phyloP scores from a whole-genome alignment of 1,140 invertebrate species.

The Halesus radiatus region DNA sequence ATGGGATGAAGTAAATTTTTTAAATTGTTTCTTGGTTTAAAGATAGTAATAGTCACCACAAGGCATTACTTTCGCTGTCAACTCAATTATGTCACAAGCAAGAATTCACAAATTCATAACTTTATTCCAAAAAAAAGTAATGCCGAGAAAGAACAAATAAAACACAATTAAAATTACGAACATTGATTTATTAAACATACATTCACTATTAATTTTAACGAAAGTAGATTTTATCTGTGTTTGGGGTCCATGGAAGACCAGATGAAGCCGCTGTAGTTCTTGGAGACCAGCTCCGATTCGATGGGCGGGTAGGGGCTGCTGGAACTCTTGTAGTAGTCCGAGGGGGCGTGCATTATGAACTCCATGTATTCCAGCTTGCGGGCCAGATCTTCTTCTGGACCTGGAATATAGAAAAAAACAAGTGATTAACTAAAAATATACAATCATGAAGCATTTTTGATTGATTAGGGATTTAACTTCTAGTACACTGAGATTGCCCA shows the following conservation, averaged over 20 bases:
- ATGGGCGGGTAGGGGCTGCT: constrained; percentile 82
- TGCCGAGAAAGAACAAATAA: neutral
- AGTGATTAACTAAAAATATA: too few relatives aligned
- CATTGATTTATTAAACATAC: constrained; percentile 22
- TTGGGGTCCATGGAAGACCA: constrained; percentile 74
- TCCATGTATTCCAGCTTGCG: constrained; percentile 89
- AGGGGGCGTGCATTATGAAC: constrained; percentile 94
- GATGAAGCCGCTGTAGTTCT: constrained; percentile 75
- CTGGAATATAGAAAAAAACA: constrained; percentile 63
- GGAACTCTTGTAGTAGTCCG: constrained; percentile 88
- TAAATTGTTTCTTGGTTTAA: too few relatives aligned
- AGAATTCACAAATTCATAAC: too few relatives aligned
- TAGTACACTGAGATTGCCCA: too few relatives aligned
- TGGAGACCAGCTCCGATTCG: constrained; percentile 68
- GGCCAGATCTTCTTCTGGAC: constrained; percentile 92
- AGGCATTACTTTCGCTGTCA: too few relatives aligned
- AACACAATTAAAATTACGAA: neutral
- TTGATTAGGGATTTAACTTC: too few relatives aligned
- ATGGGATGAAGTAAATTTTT: too few relatives aligned
- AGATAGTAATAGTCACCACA: too few relatives aligned
- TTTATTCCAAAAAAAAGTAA: too few relatives aligned
- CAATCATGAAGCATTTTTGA: too few relatives aligned
- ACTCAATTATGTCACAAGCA: too few relatives aligned
- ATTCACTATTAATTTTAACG: too few relatives aligned
- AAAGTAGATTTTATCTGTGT: constrained; percentile 36